Percentiles rank a stretch among this genome's conserved stretches.
Evolutionary conservation across 2,797 vertebrate genomes (phyloP).

Genomic region (Zalophus californianus): DNA sequence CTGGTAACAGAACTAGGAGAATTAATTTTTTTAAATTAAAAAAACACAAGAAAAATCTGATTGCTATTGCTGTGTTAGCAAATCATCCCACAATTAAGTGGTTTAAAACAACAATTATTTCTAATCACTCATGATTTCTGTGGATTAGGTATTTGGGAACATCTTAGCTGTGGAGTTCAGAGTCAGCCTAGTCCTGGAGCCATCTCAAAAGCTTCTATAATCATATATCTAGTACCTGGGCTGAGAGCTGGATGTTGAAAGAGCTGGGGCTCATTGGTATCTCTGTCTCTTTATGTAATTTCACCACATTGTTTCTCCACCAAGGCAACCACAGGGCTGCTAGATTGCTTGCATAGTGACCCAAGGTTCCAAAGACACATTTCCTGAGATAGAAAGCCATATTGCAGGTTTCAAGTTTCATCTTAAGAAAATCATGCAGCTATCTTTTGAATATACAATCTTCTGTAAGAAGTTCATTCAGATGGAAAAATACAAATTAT

Average conservation of each 20-base stretch:
- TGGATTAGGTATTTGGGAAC: not conserved
- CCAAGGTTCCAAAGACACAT: not conserved
- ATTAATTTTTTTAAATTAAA: not conserved
- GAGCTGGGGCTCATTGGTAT: fast-evolving
- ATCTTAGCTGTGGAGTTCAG: not conserved
- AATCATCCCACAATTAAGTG: not conserved
- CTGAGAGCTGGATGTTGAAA: not conserved
- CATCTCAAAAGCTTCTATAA: not conserved
- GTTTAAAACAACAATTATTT: not conserved
- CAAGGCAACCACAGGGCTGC: not conserved
- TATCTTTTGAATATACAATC: not conserved
- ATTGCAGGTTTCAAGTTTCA: not conserved
- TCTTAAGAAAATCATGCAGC: not conserved
- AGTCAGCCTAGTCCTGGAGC: not conserved
- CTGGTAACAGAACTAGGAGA: not conserved
- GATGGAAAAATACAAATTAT: not conserved
- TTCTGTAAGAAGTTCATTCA: not conserved
- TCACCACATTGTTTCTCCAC: not conserved
- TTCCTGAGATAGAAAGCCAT: not conserved
- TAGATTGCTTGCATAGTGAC: not conserved
- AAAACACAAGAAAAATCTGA: not conserved
- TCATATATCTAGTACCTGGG: not conserved
- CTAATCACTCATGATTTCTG: not conserved
- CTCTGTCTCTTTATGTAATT: not conserved
- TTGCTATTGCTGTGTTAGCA: not conserved